phyloP scores from a whole-genome alignment of 2,113 vertebrate species.

The Odocoileus virginianus region DNA sequence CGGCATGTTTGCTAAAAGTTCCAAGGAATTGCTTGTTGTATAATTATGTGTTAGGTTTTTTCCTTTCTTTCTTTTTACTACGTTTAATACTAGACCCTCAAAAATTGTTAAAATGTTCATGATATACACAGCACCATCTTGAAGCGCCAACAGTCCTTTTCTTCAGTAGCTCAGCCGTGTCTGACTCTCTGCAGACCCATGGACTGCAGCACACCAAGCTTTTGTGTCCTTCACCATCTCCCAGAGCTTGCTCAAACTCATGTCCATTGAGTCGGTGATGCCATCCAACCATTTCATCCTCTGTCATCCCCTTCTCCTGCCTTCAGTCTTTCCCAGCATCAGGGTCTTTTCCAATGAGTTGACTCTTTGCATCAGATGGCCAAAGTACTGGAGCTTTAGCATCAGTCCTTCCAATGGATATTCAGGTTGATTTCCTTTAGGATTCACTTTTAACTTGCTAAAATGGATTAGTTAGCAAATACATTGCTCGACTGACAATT shows the following conservation, averaged over 20 bases:
- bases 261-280: too few relatives aligned
- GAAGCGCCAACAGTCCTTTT: background rate
- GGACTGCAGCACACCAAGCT: too few relatives aligned
- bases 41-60: accelerated
- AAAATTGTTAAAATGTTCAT: background rate
- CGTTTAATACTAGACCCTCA: background rate
- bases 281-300: too few relatives aligned
- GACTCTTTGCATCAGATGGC: background rate
- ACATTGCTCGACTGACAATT: too few relatives aligned
- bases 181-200: too few relatives aligned
- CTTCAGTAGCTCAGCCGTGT: too few relatives aligned
- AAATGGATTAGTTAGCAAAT: background rate
- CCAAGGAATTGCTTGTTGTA: background rate
- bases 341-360: accelerated
- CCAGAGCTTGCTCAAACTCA: too few relatives aligned
- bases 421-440: background rate
- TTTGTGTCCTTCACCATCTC: too few relatives aligned
- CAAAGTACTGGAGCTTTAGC: background rate
- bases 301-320: too few relatives aligned
- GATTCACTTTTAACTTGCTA: background rate
- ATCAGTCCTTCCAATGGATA: background rate
- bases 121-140: background rate
- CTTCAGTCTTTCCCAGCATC: background rate
- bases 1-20: background rate
- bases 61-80: background rate